phyloP scores from a whole-genome alignment of 2,888 invertebrate genomes.

The Thymelicus lineola region DNA sequence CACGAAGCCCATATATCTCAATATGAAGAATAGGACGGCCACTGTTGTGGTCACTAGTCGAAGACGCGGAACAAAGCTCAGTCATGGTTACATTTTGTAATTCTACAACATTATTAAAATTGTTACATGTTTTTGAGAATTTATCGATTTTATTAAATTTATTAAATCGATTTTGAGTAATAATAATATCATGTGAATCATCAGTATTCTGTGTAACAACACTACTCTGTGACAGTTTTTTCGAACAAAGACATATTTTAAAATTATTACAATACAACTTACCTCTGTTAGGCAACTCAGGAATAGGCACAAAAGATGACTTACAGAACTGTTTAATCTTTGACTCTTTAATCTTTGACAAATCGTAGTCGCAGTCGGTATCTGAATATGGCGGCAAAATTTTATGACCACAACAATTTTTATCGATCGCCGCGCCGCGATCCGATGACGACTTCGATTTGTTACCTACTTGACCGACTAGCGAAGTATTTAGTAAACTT shows the following conservation, averaged over 20 bases:
- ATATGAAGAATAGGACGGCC: background rate
- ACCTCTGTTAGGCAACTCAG: background rate
- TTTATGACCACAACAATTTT: background rate
- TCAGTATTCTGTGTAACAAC: background rate
- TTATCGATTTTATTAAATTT: too few species aligned
- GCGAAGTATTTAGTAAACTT: background rate
- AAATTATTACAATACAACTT: background rate
- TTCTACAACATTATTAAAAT: background rate
- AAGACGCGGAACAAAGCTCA: background rate
- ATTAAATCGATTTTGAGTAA: too few species aligned
- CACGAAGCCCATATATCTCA: constrained; percentile 1
- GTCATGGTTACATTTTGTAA: background rate
- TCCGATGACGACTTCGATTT: background rate
- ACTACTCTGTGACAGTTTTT: background rate
- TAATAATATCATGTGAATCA: too few species aligned
- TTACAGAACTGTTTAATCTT: background rate
- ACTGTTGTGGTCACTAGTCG: background rate
- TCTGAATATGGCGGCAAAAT: background rate
- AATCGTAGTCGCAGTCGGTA: background rate
- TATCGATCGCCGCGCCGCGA: background rate
- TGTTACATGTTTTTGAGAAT: too few species aligned
- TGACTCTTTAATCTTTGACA: constrained; percentile 1
- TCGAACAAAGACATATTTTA: background rate
- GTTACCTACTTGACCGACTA: background rate
- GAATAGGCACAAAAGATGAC: background rate